Percentiles rank a stretch among this genome's conserved stretches.
Conservation (phyloP, 2,797 vertebrate species). For the Valencia hispanica region DNA sequence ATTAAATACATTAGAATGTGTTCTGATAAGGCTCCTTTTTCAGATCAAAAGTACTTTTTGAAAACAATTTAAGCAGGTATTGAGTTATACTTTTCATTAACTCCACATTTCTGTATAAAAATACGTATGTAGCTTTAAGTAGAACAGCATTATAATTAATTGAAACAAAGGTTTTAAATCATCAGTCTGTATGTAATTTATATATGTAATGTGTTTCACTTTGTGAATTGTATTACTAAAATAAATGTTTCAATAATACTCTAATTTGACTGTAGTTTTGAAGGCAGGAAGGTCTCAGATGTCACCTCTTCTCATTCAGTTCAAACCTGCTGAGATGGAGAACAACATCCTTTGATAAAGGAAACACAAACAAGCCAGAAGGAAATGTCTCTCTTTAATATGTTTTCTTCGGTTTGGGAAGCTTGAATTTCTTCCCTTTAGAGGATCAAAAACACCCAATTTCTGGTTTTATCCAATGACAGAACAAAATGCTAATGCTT, state of each 20-base stretch:
- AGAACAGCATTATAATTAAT: not conserved
- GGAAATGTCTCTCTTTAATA: not conserved
- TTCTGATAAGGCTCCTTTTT: not conserved
- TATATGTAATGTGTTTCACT: not conserved
- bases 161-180: not conserved
- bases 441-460: not conserved
- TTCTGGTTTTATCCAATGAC: not conserved
- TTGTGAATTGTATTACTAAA: not conserved
- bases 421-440: not conserved
- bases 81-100: not conserved
- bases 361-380: not conserved
- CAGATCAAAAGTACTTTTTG: not conserved
- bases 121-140: too few species aligned
- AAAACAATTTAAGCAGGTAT: not conserved
- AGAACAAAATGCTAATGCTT: not conserved
- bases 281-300: not conserved
- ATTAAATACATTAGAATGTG: not conserved
- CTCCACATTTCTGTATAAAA: not conserved
- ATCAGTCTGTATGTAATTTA: not conserved
- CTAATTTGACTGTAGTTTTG: not conserved
- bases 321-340: not conserved
- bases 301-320: not conserved
- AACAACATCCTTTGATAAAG: not conserved
- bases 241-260: not conserved
- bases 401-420: not conserved